Evolutionary conservation across 2,888 invertebrate genomes (phyloP).

Genomic region (Criorhina ranunculi): DNA sequence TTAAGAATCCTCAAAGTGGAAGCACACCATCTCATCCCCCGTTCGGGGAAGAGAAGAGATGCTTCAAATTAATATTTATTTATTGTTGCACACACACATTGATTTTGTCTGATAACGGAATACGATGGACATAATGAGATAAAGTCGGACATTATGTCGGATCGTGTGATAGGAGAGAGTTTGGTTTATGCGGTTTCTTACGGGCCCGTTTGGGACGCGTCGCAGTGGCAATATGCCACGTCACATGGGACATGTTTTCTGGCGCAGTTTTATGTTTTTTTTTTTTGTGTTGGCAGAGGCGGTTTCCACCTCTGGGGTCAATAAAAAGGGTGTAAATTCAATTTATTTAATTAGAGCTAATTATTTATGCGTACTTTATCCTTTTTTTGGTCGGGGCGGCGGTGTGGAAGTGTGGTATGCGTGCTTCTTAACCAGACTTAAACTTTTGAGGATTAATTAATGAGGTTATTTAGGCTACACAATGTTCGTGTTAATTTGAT

Average conservation of each 20-base stretch:
- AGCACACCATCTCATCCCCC: neutral
- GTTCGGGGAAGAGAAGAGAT: conserved; percentile 23
- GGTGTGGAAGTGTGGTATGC: conserved; percentile 7
- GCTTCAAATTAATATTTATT: conserved; percentile 62
- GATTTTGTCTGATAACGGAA: conserved; percentile 59
- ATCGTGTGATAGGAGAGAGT: conserved; percentile 55
- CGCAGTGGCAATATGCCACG: conserved; percentile 65
- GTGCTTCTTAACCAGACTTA: conserved; percentile 35
- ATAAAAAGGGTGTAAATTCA: conserved; percentile 73
- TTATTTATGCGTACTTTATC: conserved; percentile 56
- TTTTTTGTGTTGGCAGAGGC: conserved; percentile 30
- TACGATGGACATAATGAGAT: conserved; percentile 65
- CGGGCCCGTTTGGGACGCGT: conserved; percentile 58
- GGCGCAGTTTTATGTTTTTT: conserved; percentile 45
- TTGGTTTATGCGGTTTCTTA: conserved; percentile 41
- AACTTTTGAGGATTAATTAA: conserved; percentile 82
- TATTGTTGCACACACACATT: conserved; percentile 58
- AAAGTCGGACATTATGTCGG: conserved; percentile 55
- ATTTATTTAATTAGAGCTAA: conserved; percentile 65
- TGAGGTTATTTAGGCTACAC: conserved; percentile 83
- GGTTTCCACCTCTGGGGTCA: conserved; percentile 47
- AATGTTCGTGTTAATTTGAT: conserved; percentile 84
- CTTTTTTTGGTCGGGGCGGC: neutral
- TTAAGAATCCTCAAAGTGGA: conserved; percentile 5
- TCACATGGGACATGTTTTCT: conserved; percentile 64